Conservation (phyloP, 2,113 vertebrate genomes). For the Tupaia tana region DNA sequence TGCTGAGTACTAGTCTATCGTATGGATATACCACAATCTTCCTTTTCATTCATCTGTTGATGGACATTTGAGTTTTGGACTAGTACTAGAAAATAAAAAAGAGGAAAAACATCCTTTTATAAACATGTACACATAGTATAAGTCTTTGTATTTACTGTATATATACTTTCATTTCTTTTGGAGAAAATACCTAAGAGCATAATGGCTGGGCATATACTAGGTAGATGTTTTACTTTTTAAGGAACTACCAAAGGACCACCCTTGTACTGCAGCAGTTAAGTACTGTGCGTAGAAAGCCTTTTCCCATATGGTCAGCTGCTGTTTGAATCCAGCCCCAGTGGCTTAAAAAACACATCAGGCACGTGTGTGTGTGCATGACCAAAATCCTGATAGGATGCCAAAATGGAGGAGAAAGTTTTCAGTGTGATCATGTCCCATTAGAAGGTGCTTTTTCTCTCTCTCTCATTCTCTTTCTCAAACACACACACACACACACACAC, state of each 20-base stretch:
- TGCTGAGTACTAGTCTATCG: background rate
- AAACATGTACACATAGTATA: background rate
- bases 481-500: too few species aligned
- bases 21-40: background rate
- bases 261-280: too few species aligned
- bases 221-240: slow-evolving; percentile 18
- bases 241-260: background rate
- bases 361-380: too few species aligned
- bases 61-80: background rate
- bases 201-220: background rate
- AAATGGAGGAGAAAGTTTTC: too few species aligned
- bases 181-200: background rate
- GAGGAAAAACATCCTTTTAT: background rate
- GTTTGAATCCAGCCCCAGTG: too few species aligned
- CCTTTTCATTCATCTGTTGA: background rate
- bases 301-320: too few species aligned
- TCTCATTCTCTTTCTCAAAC: too few species aligned
- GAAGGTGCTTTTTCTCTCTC: too few species aligned
- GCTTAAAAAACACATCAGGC: too few species aligned
- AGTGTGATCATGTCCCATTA: too few species aligned
- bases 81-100: background rate
- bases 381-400: too few species aligned
- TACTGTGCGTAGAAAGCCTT: too few species aligned
- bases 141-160: background rate
- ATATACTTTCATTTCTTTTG: slow-evolving; percentile 25